These are phyloP conservation scores for Cheilinus undulatus DNA, from an alignment of 2,113 vertebrate genomes.

Conservation along the genomic window DNA sequence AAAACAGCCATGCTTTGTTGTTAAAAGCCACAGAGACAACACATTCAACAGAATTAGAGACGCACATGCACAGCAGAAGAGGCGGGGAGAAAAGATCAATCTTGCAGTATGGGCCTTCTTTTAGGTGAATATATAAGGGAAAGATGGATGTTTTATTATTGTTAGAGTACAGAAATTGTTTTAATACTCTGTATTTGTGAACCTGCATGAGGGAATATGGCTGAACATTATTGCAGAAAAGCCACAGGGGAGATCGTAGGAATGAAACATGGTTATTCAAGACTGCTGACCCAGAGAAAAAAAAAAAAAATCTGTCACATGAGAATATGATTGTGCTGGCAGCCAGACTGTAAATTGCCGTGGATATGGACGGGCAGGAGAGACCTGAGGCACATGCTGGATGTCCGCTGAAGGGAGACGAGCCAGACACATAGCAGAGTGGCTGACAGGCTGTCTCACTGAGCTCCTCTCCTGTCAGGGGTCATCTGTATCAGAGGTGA, in stretches of 20 bases:
- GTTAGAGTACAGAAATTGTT: conserved; percentile 7
- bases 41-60: conserved; percentile 34
- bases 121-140: neutral
- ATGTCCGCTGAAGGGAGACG: conserved; percentile 60
- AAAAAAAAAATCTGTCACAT: conserved; percentile 48
- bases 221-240: conserved; percentile 47
- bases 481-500: conserved; percentile 67
- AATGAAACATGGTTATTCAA: conserved; percentile 39
- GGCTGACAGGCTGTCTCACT: conserved; percentile 68
- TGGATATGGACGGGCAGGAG: conserved; percentile 59
- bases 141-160: conserved; percentile 20
- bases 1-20: conserved; percentile 48
- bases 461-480: conserved; percentile 61
- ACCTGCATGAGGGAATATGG: neutral
- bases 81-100: neutral
- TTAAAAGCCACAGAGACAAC: conserved; percentile 53
- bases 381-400: conserved; percentile 75
- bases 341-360: conserved; percentile 63
- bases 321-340: conserved; percentile 51
- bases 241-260: conserved; percentile 25
- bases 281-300: conserved; percentile 55
- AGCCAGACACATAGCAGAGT: conserved; percentile 49
- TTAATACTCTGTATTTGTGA: conserved; percentile 12
- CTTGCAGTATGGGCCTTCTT: conserved; percentile 10
- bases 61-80: neutral